A percentile compares a stretch with the other conserved stretches of the same genome.
phyloP scores from a whole-genome alignment of 2,113 vertebrate genomes.

The Globicephala melas region DNA sequence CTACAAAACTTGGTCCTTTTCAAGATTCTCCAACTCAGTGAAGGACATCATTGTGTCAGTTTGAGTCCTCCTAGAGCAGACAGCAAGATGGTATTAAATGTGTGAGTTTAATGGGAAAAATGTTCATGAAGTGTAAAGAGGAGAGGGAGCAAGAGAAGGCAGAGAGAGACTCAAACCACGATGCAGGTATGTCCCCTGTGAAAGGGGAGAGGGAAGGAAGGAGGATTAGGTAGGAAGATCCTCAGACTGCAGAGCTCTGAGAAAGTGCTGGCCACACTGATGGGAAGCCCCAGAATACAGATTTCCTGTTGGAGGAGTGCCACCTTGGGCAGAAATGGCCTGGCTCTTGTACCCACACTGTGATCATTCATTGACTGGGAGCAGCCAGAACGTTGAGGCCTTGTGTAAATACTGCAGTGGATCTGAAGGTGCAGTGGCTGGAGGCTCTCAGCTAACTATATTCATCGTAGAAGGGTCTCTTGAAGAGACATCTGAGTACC shows the following conservation, averaged over 20 bases:
- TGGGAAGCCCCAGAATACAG: not conserved
- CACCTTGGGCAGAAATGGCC: not conserved
- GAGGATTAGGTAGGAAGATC: not conserved
- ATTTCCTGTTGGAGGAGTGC: not conserved
- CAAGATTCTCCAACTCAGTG: not conserved
- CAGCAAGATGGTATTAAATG: not conserved
- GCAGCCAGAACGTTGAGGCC: not conserved
- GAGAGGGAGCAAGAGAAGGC: not conserved
- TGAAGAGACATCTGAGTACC: not conserved
- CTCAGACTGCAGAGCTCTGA: not conserved
- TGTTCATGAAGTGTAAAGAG: not conserved
- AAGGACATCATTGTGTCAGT: not conserved
- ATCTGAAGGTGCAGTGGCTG: not conserved
- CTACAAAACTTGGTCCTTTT: not conserved
- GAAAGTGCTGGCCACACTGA: not conserved
- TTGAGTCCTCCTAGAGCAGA: not conserved
- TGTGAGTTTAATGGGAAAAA: not conserved
- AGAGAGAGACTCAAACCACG: not conserved
- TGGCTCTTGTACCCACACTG: not conserved
- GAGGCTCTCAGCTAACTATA: not conserved
- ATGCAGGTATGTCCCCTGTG: not conserved
- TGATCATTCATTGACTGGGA: not conserved
- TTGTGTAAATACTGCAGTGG: not conserved
- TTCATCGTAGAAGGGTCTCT: not conserved
- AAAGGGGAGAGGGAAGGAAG: not conserved